Evolutionary conservation across 2,113 vertebrate species (phyloP).

Genomic region (Aspiorhynchus laticeps): DNA sequence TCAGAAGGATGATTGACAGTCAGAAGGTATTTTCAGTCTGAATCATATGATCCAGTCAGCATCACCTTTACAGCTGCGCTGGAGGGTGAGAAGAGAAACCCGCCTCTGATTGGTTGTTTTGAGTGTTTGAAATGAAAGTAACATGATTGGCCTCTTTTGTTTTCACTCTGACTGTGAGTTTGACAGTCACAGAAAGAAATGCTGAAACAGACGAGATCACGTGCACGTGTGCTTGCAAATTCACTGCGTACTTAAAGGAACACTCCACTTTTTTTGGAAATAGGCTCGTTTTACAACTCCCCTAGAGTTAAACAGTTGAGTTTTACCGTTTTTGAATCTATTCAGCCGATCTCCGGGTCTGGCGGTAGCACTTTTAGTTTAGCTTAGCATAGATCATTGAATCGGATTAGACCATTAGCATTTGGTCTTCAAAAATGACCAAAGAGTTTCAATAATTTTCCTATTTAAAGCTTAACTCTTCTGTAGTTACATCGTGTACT

Average conservation of each 20-base stretch:
- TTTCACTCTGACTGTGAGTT: slow-evolving; percentile 32
- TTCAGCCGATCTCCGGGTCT: too few relatives aligned
- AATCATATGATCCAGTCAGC: slow-evolving; percentile 1
- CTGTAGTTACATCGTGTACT: too few relatives aligned
- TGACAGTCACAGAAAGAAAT: slow-evolving; percentile 20
- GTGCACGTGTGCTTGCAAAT: neutral
- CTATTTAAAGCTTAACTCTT: too few relatives aligned
- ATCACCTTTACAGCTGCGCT: neutral
- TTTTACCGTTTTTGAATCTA: too few relatives aligned
- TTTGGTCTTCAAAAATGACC: too few relatives aligned
- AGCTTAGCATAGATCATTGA: too few relatives aligned
- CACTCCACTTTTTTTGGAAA: too few relatives aligned
- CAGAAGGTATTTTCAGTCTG: neutral
- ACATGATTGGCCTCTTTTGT: slow-evolving; percentile 20
- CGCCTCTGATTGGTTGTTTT: neutral
- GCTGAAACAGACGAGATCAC: slow-evolving; percentile 11
- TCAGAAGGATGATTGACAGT: neutral
- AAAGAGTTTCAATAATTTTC: too few relatives aligned
- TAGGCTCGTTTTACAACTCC: too few relatives aligned
- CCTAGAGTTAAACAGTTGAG: too few relatives aligned
- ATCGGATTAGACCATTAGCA: too few relatives aligned
- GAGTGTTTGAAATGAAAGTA: slow-evolving; percentile 36
- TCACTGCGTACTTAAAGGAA: neutral
- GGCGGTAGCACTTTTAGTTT: too few relatives aligned
- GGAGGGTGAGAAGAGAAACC: slow-evolving; percentile 9